Percentiles rank a stretch among this genome's conserved stretches.
Evolutionary conservation across 2,113 vertebrate species (phyloP).

Genomic region (Tragelaphus scriptus): DNA sequence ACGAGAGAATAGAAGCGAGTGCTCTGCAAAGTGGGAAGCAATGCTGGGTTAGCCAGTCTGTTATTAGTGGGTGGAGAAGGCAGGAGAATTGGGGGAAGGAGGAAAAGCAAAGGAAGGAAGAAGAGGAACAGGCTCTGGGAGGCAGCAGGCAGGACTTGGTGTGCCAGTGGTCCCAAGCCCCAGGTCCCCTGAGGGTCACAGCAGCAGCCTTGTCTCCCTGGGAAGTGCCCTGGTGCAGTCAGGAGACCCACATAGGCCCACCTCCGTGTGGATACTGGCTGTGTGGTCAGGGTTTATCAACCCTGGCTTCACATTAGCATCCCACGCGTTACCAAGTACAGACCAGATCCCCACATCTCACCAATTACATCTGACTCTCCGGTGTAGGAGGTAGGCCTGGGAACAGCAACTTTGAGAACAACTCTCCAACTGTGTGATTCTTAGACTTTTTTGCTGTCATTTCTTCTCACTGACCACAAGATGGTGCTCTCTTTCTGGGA

Average conservation of each 20-base stretch:
- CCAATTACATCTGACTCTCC: background rate
- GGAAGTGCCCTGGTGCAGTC: background rate
- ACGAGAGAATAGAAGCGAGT: background rate
- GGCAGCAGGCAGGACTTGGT: background rate
- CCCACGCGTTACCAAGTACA: background rate
- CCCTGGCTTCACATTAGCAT: background rate
- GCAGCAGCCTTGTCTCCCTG: background rate
- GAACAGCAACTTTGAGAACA: background rate
- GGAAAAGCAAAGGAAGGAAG: background rate
- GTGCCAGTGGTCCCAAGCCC: background rate
- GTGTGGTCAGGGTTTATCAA: background rate
- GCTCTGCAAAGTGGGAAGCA: background rate
- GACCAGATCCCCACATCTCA: background rate
- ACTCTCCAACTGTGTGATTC: background rate
- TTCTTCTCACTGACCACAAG: slow-evolving; percentile 56
- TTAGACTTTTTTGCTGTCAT: background rate
- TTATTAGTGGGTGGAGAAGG: background rate
- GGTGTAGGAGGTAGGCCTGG: background rate
- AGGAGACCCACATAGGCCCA: background rate
- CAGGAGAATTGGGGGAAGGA: background rate
- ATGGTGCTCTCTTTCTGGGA: slow-evolving; percentile 51
- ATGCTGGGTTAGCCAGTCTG: background rate
- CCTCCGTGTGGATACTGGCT: fast-evolving
- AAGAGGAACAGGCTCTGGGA: background rate
- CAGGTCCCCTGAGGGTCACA: background rate